These are phyloP conservation scores for Scaptomyza pallida DNA, from an alignment of 1,140 invertebrate genomes.

Conservation along the genomic window DNA sequence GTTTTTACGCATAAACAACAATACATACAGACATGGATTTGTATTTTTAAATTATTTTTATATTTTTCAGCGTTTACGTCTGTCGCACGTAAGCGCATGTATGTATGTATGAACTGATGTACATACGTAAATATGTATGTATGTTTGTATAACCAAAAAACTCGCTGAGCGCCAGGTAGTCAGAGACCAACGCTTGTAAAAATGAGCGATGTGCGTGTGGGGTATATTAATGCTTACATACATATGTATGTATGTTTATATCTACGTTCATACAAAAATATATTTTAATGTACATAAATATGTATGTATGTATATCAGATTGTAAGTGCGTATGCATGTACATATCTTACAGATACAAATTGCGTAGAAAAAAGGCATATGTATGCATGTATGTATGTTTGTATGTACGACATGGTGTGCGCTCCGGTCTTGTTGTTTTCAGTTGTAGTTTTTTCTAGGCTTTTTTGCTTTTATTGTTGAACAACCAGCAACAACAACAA, in stretches of 20 bases:
- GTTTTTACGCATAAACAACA: conserved; percentile 17
- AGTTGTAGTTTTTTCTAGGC: conserved; percentile 22
- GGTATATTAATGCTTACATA: not conserved
- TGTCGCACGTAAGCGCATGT: conserved; percentile 31
- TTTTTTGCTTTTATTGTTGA: conserved; percentile 23
- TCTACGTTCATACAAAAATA: conserved; percentile 5
- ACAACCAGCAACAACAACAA: conserved; percentile 42
- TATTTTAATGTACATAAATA: not conserved
- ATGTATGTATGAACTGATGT: conserved; percentile 22
- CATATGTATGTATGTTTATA: conserved; percentile 11
- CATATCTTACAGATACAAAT: conserved; percentile 51
- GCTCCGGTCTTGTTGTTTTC: conserved; percentile 30
- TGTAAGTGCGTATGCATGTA: conserved; percentile 17
- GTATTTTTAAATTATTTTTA: conserved; percentile 62
- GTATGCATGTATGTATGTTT: conserved; percentile 2
- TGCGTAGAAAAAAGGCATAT: conserved; percentile 40
- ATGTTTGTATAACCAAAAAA: conserved; percentile 20
- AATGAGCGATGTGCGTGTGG: conserved; percentile 49
- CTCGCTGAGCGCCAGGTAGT: conserved; percentile 13
- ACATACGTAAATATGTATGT: not conserved
- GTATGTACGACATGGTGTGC: conserved; percentile 14
- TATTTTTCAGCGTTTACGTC: conserved; percentile 55
- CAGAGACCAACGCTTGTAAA: conserved; percentile 71
- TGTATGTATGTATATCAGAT: conserved; percentile 10
- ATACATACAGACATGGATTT: conserved; percentile 7